Evolutionary conservation across 2,888 invertebrate genomes (phyloP), one percentile per base, ranked within the genome.

Genomic region (Micoletzkya japonica): DNA sequence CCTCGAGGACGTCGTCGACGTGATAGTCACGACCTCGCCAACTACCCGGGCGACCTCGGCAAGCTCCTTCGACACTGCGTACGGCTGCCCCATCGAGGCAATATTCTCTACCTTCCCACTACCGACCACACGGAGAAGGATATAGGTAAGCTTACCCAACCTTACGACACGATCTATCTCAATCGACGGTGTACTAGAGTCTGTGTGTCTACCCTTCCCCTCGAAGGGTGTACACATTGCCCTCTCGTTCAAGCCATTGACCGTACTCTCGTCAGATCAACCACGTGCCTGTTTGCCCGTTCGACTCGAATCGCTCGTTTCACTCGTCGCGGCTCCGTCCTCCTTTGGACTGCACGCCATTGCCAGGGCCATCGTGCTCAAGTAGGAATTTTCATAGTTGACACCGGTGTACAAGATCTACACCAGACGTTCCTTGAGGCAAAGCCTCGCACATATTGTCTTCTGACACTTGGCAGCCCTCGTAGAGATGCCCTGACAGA

Each of bases 281-380:
- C n/a, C n/a, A n/a, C 64, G 64, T 2, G 37, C 64, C 28, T 66
- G 37, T 34, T 37, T 66, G 7, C 64, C 68, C 14, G 34, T 49
- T 30, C 57, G 44, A 17, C 56, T 67, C n/a, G 70, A 67, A n/a
- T 54, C 54, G 7, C 54, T 64, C 0, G 30, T 70, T 28, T 64
- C 71, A 26, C 77, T 82, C 10, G 79, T 80, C 28, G 80, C 81
- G 24, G 71, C 79, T 0, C 81, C 81, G 0, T 81, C 82, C 4
- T 70, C 76, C 4, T 80, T 81, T 58, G 80, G 79, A 0, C 73
- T 76, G 26, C 72, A 77, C 24, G 78, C 78, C 0, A 76, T 82
- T 17, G 81, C 82, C 7, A 74, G 76, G 54, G 74, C 77, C 17
- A 76, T 81, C 57, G 66, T 80, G 4, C 74, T 78, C 26, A 75